A percentile compares a stretch with the other conserved stretches of the same genome.
These are phyloP conservation scores for Hydrophis major DNA, from an alignment of 2,797 vertebrate genomes.

Conservation along the genomic window DNA sequence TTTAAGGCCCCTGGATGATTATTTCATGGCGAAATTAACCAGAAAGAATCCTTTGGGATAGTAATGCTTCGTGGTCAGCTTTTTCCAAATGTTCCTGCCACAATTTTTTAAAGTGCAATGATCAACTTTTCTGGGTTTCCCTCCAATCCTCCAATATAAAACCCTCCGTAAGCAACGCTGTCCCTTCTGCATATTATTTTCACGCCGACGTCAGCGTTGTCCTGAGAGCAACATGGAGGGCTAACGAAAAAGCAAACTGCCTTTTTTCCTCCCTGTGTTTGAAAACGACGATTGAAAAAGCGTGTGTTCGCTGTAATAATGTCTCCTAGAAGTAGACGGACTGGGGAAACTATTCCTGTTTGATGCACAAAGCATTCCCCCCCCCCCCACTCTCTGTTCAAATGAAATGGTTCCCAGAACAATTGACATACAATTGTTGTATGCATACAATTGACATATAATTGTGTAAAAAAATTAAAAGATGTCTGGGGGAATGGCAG, in stretches of 20 bases:
- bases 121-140: constrained; percentile 49
- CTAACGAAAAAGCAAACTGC: constrained; percentile 66
- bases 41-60: constrained; percentile 73
- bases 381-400: not conserved
- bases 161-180: constrained; percentile 52
- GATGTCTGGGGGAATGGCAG: too few species aligned
- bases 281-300: constrained; percentile 62
- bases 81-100: constrained; percentile 73
- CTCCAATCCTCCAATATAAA: constrained; percentile 47
- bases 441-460: not conserved
- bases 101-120: constrained; percentile 59
- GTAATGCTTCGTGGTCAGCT: constrained; percentile 67
- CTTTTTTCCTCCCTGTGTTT: constrained; percentile 32
- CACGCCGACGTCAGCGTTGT: constrained; percentile 45
- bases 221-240: constrained; percentile 58
- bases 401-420: not conserved
- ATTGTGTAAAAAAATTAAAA: not conserved
- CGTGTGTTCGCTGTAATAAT: constrained; percentile 58
- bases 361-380: not conserved
- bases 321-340: constrained; percentile 58
- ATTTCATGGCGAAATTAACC: constrained; percentile 81
- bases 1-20: constrained; percentile 73
- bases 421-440: not conserved
- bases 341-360: constrained; percentile 33
- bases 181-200: constrained; percentile 45